Base-by-base conservation (phyloP, 2,113 vertebrate genomes). In the Nothocercus julius region DNA sequence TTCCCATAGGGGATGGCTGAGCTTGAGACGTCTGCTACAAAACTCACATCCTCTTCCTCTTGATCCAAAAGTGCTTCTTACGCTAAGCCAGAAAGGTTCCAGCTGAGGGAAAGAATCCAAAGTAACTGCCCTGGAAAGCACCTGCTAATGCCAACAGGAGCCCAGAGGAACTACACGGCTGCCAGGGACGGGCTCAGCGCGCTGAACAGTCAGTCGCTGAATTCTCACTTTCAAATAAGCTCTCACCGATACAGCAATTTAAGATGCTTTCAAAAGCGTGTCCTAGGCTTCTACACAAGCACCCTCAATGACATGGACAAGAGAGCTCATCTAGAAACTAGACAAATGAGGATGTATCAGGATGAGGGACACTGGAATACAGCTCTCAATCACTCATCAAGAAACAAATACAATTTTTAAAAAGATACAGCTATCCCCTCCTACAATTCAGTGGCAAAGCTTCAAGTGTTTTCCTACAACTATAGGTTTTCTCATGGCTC, bases 321-420 rank as follows among this genome's bases (percentile, higher is more conserved):
- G 27, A 74, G 56, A 0, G 21, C 4, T 69, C 36, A 63, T 30
- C 45, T 11, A 3, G 40, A 0, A 6, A 74, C 24, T 21, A 49
- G 1, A 42, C 47, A 56, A 58, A 66, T 0, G 6, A 78, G 40
- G 32, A 4, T 2, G 0, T 5, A 21, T 28, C 16, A 22, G 63
- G 74, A 49, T 54, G 58, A 17, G 76, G 51, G 75, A 4, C 10
- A 22, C 54, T 1, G 12, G 49, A 47, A 64, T 1, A 24, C 53
- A 8, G 68, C 67, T 24, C 47, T 38, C 45, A 70, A 17, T 17
- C 8, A 24, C 74, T 76, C 49, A 76, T 24, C 40, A 11, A 66
- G 63, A 49, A 49, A 54, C 1, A 9, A 67, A 80, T 19, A 6
- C 9, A 40, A 56, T 21, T 21, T 21, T 47, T 68, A 9, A 58